Conservation (phyloP, 2,113 vertebrate species). For the Thermophis baileyi region DNA sequence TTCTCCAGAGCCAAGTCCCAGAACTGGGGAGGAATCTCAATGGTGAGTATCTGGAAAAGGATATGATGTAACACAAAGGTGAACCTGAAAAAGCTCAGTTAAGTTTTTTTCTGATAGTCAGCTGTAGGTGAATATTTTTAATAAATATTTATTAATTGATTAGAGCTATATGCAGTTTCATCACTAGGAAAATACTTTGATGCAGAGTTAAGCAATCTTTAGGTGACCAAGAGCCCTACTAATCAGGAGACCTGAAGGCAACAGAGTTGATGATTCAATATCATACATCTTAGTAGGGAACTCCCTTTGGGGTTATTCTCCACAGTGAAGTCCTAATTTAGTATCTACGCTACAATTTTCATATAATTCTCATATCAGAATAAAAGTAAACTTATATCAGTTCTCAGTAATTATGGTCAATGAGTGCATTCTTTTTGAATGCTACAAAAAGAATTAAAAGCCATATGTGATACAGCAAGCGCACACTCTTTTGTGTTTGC, state of each 20-base stretch:
- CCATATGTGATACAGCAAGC: background rate
- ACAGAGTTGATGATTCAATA: background rate
- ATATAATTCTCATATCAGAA: background rate
- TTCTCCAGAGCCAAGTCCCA: constrained; percentile 74
- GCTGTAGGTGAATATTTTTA: background rate
- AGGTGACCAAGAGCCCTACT: background rate
- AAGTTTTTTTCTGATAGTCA: background rate
- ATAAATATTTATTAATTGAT: background rate
- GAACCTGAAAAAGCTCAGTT: background rate
- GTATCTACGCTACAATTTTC: background rate
- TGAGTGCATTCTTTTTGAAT: too few species aligned
- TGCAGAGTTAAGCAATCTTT: background rate
- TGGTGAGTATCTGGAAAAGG: constrained; percentile 68
- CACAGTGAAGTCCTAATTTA: background rate
- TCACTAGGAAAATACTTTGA: background rate
- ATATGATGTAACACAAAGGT: background rate
- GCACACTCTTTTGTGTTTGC: background rate
- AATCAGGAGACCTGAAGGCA: background rate
- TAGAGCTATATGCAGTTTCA: background rate
- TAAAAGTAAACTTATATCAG: background rate
- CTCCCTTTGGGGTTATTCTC: background rate
- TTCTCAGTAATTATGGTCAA: background rate
- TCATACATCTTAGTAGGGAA: background rate
- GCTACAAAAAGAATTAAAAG: background rate
- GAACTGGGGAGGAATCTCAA: constrained; percentile 73